Conservation (phyloP, 1,140 invertebrate species). For the Spodoptera frugiperda region DNA sequence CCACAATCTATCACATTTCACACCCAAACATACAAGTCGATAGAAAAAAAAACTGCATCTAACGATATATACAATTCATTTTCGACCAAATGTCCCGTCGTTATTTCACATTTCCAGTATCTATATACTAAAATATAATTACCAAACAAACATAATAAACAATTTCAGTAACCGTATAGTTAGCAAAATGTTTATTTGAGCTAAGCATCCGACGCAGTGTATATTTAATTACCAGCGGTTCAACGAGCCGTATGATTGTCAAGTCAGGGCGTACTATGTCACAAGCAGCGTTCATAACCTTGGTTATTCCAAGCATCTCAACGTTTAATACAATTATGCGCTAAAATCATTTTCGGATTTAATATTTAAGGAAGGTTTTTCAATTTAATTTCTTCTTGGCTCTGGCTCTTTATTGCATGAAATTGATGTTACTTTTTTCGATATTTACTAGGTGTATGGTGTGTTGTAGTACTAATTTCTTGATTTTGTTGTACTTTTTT, state of each 20-base stretch:
- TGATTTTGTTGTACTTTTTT: background rate
- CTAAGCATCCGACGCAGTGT: conserved; percentile 18
- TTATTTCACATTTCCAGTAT: too few relatives aligned
- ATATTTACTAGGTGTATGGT: background rate
- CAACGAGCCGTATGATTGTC: conserved; percentile 70
- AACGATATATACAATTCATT: too few relatives aligned
- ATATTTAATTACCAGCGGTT: conserved; percentile 67
- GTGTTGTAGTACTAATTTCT: background rate
- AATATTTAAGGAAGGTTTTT: background rate
- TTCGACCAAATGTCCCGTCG: too few relatives aligned
- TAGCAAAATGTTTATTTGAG: conserved; percentile 33
- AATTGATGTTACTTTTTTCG: background rate
- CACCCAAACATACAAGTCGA: too few relatives aligned
- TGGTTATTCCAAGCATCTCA: conserved; percentile 12
- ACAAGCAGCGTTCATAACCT: conserved; percentile 37
- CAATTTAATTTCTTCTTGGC: background rate
- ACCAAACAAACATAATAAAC: background rate
- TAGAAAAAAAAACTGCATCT: too few relatives aligned
- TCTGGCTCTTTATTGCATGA: background rate
- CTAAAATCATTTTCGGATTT: conserved; percentile 13
- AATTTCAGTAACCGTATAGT: conserved; percentile 5
- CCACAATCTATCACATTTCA: too few relatives aligned
- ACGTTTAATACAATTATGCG: conserved; percentile 31
- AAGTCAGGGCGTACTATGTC: conserved; percentile 55
- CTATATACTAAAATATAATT: background rate